A percentile compares a stretch with the other conserved stretches of the same genome.
Evolutionary conservation across 1,140 invertebrate genomes (phyloP).

Genomic region (Bombus vancouverensis): DNA sequence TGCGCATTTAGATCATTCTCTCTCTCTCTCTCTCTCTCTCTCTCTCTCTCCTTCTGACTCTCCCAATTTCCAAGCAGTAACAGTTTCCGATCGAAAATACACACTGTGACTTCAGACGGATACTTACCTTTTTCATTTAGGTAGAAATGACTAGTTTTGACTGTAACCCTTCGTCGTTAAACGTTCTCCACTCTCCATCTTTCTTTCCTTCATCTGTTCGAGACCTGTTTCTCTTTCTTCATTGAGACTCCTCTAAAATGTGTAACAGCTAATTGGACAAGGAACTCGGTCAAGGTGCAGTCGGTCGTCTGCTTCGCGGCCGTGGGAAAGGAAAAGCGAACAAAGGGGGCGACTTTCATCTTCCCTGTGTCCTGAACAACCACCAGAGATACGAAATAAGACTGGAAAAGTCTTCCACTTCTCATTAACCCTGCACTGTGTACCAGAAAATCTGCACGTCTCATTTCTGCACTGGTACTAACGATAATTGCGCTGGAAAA

Average conservation of each 20-base stretch:
- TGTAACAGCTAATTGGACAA: slow-evolving; percentile 63
- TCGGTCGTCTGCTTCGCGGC: slow-evolving; percentile 51
- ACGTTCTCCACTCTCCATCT: neutral
- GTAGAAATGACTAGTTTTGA: neutral
- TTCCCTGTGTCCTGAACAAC: neutral
- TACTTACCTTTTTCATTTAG: neutral
- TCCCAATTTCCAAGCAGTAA: neutral
- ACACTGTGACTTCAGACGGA: neutral
- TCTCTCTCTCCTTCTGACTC: too few relatives aligned
- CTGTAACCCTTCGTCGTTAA: slow-evolving; percentile 2
- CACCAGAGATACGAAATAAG: neutral
- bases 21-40: neutral
- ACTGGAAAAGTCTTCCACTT: neutral
- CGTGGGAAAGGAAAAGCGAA: slow-evolving; percentile 68
- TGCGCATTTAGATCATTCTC: neutral
- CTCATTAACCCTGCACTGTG: neutral
- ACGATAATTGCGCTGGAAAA: neutral
- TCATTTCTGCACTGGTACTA: neutral
- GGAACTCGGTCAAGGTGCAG: slow-evolving; percentile 69
- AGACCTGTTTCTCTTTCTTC: slow-evolving; percentile 10
- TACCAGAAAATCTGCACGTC: neutral
- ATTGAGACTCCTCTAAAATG: slow-evolving; percentile 45
- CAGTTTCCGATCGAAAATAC: neutral
- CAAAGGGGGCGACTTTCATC: slow-evolving; percentile 53
- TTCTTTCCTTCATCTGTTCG: neutral